Base-by-base conservation (phyloP, 53 echinoderm and acorn worm species). In the Echinometra lucunter region DNA sequence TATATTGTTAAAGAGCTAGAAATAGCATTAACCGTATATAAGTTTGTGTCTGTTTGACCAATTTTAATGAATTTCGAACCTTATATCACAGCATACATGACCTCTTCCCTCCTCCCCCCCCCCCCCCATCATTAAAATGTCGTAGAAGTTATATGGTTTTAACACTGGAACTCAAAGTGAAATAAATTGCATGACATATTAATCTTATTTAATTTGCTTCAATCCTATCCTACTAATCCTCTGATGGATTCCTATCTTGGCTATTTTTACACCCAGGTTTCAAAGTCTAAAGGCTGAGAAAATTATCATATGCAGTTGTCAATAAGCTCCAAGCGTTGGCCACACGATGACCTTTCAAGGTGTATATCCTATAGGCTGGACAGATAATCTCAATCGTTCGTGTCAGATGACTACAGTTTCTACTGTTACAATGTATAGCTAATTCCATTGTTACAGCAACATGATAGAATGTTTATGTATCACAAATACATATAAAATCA, bases 251-350 rank as follows among this genome's bases (percentile, higher is more conserved):
- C 11, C 63, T 34, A 44, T 45, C 82, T 42, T 82, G 18, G 44
- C 82, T 42, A 82, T 85, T 85, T 49, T 85, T 47, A 47, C 10
- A 23, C n/a, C 27, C 49, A 47, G 40, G 19, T 40, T 85, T 49
- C 85, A 85, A 49, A 83, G 83, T 83, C 45, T 83, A 83, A 83
- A 85, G 85, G 85, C 27, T 85, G 85, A 47, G 27, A 49, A 47
- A 85, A 85, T 85, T 85, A 85, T 85, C 85, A 85, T 85, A 85
- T 49, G 49, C 49, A n/a, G 85, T 49, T 49, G 85, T 85, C 53
- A 45, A 85, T 85, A 85, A 85, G 27, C 85, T 49, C 28, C 28
- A 47, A 44, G 81, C 38, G 5, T 81, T 23, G 4, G 81, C 38
- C 6, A 53, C 85, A 25, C 85, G 40, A 15, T 85, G 85, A 85